A percentile compares a stretch with the other conserved stretches of the same genome.
Evolutionary conservation across 2,113 vertebrate genomes (phyloP).

Genomic region (Opisthocomus hoazin): DNA sequence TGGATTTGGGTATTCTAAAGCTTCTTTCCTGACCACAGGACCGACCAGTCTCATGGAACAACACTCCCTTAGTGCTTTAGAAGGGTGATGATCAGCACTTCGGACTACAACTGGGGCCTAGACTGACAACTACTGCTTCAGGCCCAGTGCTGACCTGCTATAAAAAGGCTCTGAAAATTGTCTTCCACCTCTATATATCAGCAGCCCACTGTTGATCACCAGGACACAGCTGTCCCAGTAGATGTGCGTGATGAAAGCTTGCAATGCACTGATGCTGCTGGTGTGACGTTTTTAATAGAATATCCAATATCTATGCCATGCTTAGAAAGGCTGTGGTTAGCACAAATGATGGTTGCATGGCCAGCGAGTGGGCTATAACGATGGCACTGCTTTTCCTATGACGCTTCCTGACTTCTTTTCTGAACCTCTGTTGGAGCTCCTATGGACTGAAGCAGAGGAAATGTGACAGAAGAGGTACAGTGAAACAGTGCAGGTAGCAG

Average conservation of each 20-base stretch:
- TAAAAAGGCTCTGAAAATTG: not conserved
- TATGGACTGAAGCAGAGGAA: not conserved
- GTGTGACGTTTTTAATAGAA: not conserved
- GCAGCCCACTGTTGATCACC: not conserved
- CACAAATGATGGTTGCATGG: not conserved
- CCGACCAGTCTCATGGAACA: not conserved
- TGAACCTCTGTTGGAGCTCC: accelerated
- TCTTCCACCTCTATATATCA: not conserved
- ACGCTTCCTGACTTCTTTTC: not conserved
- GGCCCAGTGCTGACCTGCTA: not conserved
- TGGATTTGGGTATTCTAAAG: not conserved
- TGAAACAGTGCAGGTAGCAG: not conserved
- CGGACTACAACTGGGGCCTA: not conserved
- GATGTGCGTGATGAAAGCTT: not conserved
- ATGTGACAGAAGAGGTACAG: not conserved
- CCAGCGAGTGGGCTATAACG: not conserved
- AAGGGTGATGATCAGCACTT: not conserved
- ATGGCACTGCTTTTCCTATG: not conserved
- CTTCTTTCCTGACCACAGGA: not conserved
- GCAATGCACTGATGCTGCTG: not conserved
- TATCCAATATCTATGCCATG: not conserved
- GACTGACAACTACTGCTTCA: not conserved
- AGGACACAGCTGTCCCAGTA: not conserved
- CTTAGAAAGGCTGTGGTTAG: not conserved
- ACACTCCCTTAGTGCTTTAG: not conserved